Percentiles rank a stretch among this genome's conserved stretches.
phyloP scores from a whole-genome alignment of 2,797 vertebrate species.

The Lagodon rhomboides region DNA sequence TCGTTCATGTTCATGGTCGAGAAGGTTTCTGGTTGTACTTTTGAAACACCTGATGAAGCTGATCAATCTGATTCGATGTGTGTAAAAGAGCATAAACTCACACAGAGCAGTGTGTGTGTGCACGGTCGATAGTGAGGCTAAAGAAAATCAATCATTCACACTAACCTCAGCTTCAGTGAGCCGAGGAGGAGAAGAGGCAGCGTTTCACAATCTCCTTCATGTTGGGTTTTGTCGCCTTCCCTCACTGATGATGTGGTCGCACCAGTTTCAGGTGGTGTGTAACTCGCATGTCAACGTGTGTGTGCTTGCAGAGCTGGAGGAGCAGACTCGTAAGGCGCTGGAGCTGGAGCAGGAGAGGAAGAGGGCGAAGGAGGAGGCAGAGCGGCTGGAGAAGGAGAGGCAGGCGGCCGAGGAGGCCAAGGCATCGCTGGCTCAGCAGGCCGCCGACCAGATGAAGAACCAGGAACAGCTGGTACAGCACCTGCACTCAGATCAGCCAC shows the following conservation, averaged over 20 bases:
- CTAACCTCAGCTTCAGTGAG: background rate
- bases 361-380: conserved; percentile 93
- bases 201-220: background rate
- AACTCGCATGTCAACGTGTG: background rate
- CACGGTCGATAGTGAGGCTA: background rate
- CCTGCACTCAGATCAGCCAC: background rate
- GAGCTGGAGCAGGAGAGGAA: conserved; percentile 95
- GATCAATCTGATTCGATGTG: too few species aligned
- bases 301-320: conserved; percentile 90
- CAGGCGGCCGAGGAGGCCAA: conserved; percentile 93
- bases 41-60: too few species aligned
- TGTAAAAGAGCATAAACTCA: background rate
- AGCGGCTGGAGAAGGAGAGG: conserved; percentile 92
- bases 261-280: background rate
- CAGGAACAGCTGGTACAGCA: conserved; percentile 94
- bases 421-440: conserved; percentile 92
- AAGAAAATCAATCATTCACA: background rate
- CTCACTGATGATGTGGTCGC: background rate
- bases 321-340: conserved; percentile 93
- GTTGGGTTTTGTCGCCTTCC: too few species aligned
- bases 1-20: too few species aligned
- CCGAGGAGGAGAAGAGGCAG: background rate
- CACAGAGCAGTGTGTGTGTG: too few species aligned
- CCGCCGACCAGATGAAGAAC: conserved; percentile 97
- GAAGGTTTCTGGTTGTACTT: too few species aligned